Evolutionary conservation across 2,888 invertebrate genomes (phyloP), one percentile per base, ranked within the genome.

Genomic region (Drosophila quinaria): DNA sequence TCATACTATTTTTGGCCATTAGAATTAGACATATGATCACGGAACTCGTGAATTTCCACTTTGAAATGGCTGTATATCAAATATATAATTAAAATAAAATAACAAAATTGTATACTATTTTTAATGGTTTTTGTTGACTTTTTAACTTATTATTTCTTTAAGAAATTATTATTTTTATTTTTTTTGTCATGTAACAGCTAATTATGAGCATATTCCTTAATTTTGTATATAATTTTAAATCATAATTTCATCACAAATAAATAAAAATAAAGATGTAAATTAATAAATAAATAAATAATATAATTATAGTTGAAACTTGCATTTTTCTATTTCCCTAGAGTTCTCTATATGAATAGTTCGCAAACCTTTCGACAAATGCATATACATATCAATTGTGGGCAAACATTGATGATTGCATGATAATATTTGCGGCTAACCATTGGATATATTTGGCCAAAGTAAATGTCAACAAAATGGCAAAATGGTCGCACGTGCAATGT

Each of bases 401-500:
- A 42, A 59, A 47, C 37, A 42, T 13, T 76, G 65, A 49, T 50
- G 66, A 75, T 78, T 78, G 52, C 58, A 49, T 67, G 33, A 73
- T 68, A 76, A 73, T 76, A 64, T 78, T 76, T 62, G 78, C 19
- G 29, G 4, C 8, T 33, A 59, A 54, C 47, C 37, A 51, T 25
- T 31, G 25, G 47, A 76, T 62, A 47, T 69, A 46, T 66, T 61
- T 71, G 54, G 51, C 58, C 42, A 71, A 70, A 68, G 83, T 74
- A 74, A 87, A 80, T 71, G 78, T 81, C 63, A 50, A 63, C 56
- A 56, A 67, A 69, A 77, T 67, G 80, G 44, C 58, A 83, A 83
- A 81, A 70, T 67, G 71, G 42, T 67, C 51, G 69, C 83, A 87
- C 88, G 88, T 87, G 88, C 82, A 15, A 22, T 37, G 46, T 58